phyloP scores from a whole-genome alignment of 2,888 invertebrate species.

The Gastrophysa polygoni region DNA sequence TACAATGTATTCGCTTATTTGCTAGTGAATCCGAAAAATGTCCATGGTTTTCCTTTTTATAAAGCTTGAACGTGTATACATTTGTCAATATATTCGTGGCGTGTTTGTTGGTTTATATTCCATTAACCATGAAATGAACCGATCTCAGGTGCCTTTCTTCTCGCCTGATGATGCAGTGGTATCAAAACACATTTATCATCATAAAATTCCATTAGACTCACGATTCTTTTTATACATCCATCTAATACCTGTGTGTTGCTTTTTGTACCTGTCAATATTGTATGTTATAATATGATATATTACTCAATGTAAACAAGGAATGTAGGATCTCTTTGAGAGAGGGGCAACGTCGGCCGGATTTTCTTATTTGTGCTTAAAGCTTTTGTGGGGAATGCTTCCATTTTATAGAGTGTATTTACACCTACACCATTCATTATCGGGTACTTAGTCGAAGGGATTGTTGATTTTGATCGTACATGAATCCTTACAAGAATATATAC shows the following conservation, averaged over 20 bases:
- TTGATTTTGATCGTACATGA: neutral
- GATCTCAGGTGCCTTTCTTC: neutral
- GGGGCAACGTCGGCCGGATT: neutral
- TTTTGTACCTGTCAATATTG: constrained; percentile 56
- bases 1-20: no score
- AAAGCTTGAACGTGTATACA: no score
- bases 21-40: no score
- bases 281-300: constrained; percentile 50
- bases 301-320: constrained; percentile 13
- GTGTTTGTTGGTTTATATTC: no score
- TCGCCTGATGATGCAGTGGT: constrained; percentile 6
- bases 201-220: neutral
- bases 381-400: neutral
- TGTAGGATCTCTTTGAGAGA: neutral
- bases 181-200: constrained; percentile 6
- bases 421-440: no score
- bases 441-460: no score
- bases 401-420: no score
- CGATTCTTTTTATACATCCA: constrained; percentile 9
- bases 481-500: neutral
- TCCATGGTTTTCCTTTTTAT: no score
- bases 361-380: neutral
- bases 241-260: constrained; percentile 41
- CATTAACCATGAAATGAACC: no score
- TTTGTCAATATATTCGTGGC: no score